Evolutionary conservation across 2,797 vertebrate genomes (phyloP).

Genomic region (Chrysocyon brachyurus): DNA sequence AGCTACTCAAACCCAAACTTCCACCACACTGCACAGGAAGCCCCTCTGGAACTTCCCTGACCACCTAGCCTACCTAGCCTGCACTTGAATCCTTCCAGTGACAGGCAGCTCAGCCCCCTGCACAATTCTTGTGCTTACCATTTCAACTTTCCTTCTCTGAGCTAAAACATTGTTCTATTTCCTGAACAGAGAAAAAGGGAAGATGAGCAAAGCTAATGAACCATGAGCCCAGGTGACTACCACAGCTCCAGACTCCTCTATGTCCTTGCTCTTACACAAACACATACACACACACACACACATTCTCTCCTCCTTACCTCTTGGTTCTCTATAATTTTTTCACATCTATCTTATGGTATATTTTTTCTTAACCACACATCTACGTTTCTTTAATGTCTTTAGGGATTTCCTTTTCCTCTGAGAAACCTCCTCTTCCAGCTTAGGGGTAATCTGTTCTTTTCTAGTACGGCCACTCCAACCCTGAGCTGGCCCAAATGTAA

Average conservation of each 20-base stretch:
- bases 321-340: neutral
- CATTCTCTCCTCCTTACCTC: neutral
- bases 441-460: neutral
- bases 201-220: neutral
- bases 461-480: neutral
- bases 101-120: neutral
- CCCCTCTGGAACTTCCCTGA: neutral
- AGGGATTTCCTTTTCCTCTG: neutral
- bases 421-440: neutral
- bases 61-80: neutral
- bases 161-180: neutral
- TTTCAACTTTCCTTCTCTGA: neutral
- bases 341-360: neutral
- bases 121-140: neutral
- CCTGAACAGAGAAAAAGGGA: neutral
- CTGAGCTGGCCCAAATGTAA: neutral
- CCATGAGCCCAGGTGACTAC: fast-evolving
- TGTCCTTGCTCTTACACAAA: neutral
- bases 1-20: too few species aligned
- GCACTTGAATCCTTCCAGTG: neutral
- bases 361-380: neutral
- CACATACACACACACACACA: neutral
- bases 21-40: neutral
- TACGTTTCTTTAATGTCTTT: neutral
- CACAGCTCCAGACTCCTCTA: neutral